phyloP scores from a whole-genome alignment of 2,888 invertebrate genomes.

The Ptilodon capucinus region DNA sequence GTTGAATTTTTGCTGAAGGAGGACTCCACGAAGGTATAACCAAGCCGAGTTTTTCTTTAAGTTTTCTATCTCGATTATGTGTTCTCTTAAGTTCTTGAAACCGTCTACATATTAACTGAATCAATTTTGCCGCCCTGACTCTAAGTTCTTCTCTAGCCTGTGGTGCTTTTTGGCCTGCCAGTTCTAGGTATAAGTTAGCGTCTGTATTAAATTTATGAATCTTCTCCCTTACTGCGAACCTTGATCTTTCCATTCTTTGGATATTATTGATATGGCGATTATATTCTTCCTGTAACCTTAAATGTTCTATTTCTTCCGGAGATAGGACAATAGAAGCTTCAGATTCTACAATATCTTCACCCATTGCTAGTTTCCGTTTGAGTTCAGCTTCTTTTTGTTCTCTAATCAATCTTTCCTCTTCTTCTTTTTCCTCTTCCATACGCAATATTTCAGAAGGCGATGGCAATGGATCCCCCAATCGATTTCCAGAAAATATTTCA shows the following conservation, averaged over 20 bases:
- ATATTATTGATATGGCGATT: slow-evolving; percentile 53
- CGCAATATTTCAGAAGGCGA: slow-evolving; percentile 60
- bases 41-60: slow-evolving; percentile 81
- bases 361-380: slow-evolving; percentile 52
- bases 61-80: slow-evolving; percentile 57
- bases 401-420: slow-evolving; percentile 44
- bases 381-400: slow-evolving; percentile 58
- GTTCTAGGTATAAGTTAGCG: slow-evolving; percentile 58
- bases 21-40: slow-evolving; percentile 75
- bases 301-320: slow-evolving; percentile 53
- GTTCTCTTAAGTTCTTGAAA: slow-evolving; percentile 66
- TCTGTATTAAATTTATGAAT: slow-evolving; percentile 58
- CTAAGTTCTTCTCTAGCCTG: slow-evolving; percentile 43
- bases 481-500: slow-evolving; percentile 67
- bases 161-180: slow-evolving; percentile 65
- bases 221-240: slow-evolving; percentile 39
- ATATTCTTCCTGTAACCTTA: slow-evolving; percentile 50
- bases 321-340: slow-evolving; percentile 42
- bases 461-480: slow-evolving; percentile 63
- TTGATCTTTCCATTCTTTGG: slow-evolving; percentile 71
- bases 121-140: slow-evolving; percentile 50
- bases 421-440: slow-evolving; percentile 52
- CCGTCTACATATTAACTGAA: slow-evolving; percentile 64
- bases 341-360: slow-evolving; percentile 46
- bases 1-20: slow-evolving; percentile 66